Evolutionary conservation across 2,888 invertebrate genomes (phyloP).

Genomic region (Cosmia trapezina): DNA sequence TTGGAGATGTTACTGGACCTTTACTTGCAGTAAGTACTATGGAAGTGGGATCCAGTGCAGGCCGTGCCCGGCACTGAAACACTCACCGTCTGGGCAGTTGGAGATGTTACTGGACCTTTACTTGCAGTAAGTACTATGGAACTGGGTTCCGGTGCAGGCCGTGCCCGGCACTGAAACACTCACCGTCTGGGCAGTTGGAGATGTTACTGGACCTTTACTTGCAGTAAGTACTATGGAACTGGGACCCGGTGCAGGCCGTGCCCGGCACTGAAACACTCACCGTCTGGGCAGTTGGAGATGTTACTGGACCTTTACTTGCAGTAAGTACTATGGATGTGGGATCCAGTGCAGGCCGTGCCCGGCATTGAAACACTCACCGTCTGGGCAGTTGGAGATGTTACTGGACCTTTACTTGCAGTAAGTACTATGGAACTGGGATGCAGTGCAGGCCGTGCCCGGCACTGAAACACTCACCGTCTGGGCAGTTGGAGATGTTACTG

Average conservation of each 20-base stretch:
- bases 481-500: constrained; percentile 91
- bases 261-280: constrained; percentile 92
- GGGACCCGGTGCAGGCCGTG: constrained; percentile 79
- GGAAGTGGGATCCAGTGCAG: constrained; percentile 41
- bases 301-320: constrained; percentile 91
- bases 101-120: constrained; percentile 92
- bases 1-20: constrained; percentile 92
- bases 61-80: constrained; percentile 92
- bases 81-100: constrained; percentile 91
- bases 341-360: constrained; percentile 82
- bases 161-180: constrained; percentile 92
- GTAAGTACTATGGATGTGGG: constrained; percentile 68
- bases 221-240: constrained; percentile 75
- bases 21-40: constrained; percentile 85
- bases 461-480: constrained; percentile 92
- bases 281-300: constrained; percentile 91
- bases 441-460: constrained; percentile 87
- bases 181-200: constrained; percentile 91
- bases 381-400: constrained; percentile 91
- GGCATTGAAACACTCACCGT: constrained; percentile 92
- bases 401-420: constrained; percentile 91
- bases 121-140: constrained; percentile 81
- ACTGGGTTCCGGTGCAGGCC: constrained; percentile 66
- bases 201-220: constrained; percentile 91
- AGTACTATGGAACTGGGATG: constrained; percentile 43